Base-by-base conservation (phyloP, 37 sponge, comb jelly and placozoan genomes). In the Cladorhizidae sp. region DNA sequence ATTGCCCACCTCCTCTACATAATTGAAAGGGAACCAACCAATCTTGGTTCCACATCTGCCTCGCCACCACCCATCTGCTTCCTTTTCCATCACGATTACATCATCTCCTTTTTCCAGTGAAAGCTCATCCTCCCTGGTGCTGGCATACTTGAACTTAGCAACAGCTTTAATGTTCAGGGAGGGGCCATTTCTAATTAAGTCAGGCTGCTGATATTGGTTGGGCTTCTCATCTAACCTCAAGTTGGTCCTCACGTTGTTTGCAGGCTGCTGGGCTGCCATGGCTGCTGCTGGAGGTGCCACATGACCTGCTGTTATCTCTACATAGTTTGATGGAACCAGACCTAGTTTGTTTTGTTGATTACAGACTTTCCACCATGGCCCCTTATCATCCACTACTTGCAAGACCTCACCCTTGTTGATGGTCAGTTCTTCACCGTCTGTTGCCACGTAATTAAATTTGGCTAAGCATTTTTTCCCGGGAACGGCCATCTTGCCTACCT, bases 11-110 rank as follows among this genome's bases (percentile, higher is more conserved):
- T 97, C 97, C 49, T 91, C 95, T 20, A 97, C 97, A 71, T 93
- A 97, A 69, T 97, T 97, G 72, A 88, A 91, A 28, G 97, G 97
- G 77, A 97, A 97, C 91, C 95, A 97, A 9, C 97, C 97, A 18
- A 84, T 86, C 32, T 52, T 39, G 31, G 82, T 80, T 0, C 86
- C 91, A 43, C 75, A 69, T 39, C 89, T 76, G 2, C 97, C 97
- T 58, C 89, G 83, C 97, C 97, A 97, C 97, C 97, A 97, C 1
- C 97, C 97, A 67, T 97, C 97, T 42, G 84, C 92, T 72, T 97
- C 92, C 77, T 97, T 93, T 79, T 93, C 97, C 69, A 93, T 69
- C 33, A 97, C 90, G 2, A 88, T 81, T 52, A 97, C 79, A 37
- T 85, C 77, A 35, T 97, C 94, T 8, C 94, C 97, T 78, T 93